A percentile compares a stretch with the other conserved stretches of the same genome.
phyloP scores from a whole-genome alignment of 2,888 invertebrate species.

The Luffia ferchaultella region DNA sequence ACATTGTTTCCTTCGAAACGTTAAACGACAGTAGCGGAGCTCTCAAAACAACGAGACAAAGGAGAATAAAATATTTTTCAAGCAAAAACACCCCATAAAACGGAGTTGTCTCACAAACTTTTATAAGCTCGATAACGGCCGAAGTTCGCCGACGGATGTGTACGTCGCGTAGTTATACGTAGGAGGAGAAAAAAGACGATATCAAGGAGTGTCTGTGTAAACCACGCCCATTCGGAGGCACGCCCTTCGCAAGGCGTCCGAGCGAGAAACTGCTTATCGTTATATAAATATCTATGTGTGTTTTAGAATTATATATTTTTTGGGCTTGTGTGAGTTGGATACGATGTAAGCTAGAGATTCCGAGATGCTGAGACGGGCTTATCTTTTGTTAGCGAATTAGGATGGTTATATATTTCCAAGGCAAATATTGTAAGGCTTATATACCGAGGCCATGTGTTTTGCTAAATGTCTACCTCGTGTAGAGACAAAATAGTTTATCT shows the following conservation, averaged over 20 bases:
- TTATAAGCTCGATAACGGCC: conserved; percentile 65
- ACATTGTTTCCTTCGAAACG: neutral
- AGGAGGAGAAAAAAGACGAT: conserved; percentile 61
- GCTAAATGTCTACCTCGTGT: too few relatives aligned
- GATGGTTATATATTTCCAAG: too few relatives aligned
- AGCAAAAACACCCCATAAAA: conserved; percentile 66
- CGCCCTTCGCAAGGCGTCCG: conserved; percentile 32
- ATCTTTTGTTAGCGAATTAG: too few relatives aligned
- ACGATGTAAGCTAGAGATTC: too few relatives aligned
- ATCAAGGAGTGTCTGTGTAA: conserved; percentile 55
- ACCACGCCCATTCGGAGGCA: conserved; percentile 48
- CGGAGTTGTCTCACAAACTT: conserved; percentile 58
- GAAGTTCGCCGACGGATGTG: conserved; percentile 26
- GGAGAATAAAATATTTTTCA: conserved; percentile 59
- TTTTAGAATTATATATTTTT: neutral
- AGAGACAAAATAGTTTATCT: too few relatives aligned
- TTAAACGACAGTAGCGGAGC: conserved; percentile 11
- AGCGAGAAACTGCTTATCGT: conserved; percentile 50
- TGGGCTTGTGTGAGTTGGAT: too few relatives aligned
- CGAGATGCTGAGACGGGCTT: too few relatives aligned
- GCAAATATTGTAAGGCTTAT: too few relatives aligned
- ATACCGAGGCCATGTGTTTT: too few relatives aligned
- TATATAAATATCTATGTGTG: conserved; percentile 20
- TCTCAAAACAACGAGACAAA: conserved; percentile 46
- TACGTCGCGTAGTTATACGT: too few relatives aligned